These are phyloP conservation scores for Caenorhabditis auriculariae DNA, from an alignment of 2,888 invertebrate species.

Conservation along the genomic window DNA sequence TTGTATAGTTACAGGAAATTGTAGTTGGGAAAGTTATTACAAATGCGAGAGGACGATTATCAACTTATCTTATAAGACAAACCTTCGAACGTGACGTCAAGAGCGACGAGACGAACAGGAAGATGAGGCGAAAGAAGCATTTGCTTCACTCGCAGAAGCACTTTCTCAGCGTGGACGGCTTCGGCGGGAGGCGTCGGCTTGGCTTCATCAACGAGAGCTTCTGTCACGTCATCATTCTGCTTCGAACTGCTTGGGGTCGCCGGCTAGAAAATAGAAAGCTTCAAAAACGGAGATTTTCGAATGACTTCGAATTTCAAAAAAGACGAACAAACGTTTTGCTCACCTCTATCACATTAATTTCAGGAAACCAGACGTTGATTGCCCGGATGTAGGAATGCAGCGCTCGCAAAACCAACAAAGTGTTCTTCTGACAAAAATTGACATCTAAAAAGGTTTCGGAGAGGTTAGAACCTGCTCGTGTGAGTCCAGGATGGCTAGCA, in stretches of 20 bases:
- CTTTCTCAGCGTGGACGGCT: conserved; percentile 8
- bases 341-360: conserved; percentile 4
- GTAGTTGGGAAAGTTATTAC: too few species aligned
- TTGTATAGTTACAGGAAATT: too few species aligned
- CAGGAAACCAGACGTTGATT: conserved; percentile 30
- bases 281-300: too few species aligned
- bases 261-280: too few species aligned
- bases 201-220: too few species aligned
- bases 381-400: conserved; percentile 28
- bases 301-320: too few species aligned
- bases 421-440: conserved; percentile 13
- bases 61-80: too few species aligned
- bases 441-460: background rate
- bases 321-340: background rate
- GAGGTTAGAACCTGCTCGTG: conserved; percentile 27
- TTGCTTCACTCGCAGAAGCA: conserved; percentile 36
- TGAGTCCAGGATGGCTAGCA: conserved; percentile 33
- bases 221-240: too few species aligned
- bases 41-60: too few species aligned
- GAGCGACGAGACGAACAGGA: conserved; percentile 11
- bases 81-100: conserved; percentile 15
- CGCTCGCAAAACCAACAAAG: conserved; percentile 24
- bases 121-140: conserved; percentile 26
- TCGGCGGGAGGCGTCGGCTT: conserved; percentile 3
- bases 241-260: too few species aligned